A percentile compares a stretch with the other conserved stretches of the same genome.
phyloP scores from a whole-genome alignment of 1,140 invertebrate genomes.

The Brachionus rotundiformis region DNA sequence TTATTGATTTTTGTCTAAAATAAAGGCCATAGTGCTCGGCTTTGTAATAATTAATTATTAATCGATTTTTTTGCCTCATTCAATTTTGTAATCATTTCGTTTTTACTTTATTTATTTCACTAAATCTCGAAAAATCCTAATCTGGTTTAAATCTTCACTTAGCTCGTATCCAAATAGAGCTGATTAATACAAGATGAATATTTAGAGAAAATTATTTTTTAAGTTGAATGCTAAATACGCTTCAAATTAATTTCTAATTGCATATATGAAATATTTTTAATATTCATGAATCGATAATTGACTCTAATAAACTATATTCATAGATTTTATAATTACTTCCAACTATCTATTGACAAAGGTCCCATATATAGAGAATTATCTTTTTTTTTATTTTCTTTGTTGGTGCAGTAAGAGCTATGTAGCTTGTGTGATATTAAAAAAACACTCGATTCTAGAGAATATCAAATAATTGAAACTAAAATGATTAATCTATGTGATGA shows the following conservation, averaged over 20 bases:
- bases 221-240: neutral
- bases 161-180: neutral
- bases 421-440: too few species aligned
- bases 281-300: neutral
- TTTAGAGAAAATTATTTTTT: neutral
- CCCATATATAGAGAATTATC: neutral
- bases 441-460: too few species aligned
- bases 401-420: neutral
- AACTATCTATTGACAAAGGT: neutral
- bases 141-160: neutral
- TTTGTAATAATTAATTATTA: neutral
- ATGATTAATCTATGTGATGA: constrained; percentile 15
- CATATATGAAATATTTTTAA: neutral
- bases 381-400: neutral
- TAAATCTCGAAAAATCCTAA: neutral
- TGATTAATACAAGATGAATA: neutral
- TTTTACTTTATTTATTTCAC: neutral
- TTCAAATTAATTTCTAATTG: neutral
- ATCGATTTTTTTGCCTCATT: constrained; percentile 14
- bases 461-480: too few species aligned
- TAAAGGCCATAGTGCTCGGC: constrained; percentile 2
- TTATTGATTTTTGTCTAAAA: constrained; percentile 2
- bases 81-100: neutral
- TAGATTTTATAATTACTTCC: neutral
- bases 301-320: constrained; percentile 3